Percentiles rank a stretch among this genome's conserved stretches.
Conservation (phyloP, 2,888 invertebrate genomes). For the Mycalesis mineus region DNA sequence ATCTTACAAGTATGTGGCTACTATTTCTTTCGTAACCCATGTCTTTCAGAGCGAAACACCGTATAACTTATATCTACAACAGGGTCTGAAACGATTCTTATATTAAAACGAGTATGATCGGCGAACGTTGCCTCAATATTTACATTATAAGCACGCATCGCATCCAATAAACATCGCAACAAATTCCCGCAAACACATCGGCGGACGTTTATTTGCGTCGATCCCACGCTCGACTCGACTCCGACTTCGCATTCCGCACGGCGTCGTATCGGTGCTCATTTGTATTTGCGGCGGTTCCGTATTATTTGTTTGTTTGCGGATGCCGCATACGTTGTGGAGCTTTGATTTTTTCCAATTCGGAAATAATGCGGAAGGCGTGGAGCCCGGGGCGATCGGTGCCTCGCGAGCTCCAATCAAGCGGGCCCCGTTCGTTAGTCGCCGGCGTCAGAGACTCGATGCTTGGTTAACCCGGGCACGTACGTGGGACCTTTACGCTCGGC, state of each 20-base stretch:
- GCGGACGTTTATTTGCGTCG: conserved; percentile 70
- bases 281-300: conserved; percentile 71
- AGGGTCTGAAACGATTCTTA: no score
- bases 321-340: conserved; percentile 66
- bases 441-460: conserved; percentile 53
- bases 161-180: conserved; percentile 72
- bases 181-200: conserved; percentile 73
- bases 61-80: no score
- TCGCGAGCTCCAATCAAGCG: conserved; percentile 64
- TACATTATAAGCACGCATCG: conserved; percentile 58
- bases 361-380: conserved; percentile 70
- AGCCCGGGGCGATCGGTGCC: conserved; percentile 57
- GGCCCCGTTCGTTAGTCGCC: conserved; percentile 56
- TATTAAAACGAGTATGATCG: not conserved
- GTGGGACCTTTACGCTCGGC: conserved; percentile 70
- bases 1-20: no score
- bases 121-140: conserved; percentile 40
- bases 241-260: conserved; percentile 65
- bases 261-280: conserved; percentile 65
- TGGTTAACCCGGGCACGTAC: conserved; percentile 71
- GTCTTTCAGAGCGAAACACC: no score
- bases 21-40: no score
- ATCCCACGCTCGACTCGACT: conserved; percentile 62
- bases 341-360: conserved; percentile 76
- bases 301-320: conserved; percentile 76